These are phyloP conservation scores for Steatornis caripensis DNA, from an alignment of 2,113 vertebrate species.

Conservation along the genomic window DNA sequence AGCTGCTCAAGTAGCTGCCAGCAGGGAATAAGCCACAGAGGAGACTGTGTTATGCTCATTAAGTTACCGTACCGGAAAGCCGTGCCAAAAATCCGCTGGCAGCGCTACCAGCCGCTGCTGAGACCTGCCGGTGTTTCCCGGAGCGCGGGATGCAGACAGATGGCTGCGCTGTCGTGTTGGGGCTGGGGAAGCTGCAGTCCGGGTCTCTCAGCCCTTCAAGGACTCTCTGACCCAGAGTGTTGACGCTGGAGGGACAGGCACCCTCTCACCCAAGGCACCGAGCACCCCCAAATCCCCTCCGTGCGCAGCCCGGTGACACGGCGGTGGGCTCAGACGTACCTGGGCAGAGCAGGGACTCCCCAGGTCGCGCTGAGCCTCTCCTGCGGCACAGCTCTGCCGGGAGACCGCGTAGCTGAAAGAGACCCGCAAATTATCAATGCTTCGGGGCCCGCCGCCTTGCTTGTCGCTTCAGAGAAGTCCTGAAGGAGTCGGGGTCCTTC, in stretches of 20 bases:
- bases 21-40: not conserved
- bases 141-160: not conserved
- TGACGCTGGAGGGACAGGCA: not conserved
- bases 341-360: not conserved
- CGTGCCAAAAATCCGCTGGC: not conserved
- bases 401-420: not conserved
- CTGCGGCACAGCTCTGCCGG: accelerated
- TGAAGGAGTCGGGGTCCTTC: not conserved
- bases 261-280: not conserved
- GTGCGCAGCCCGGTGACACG: not conserved
- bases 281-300: not conserved
- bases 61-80: not conserved
- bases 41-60: not conserved
- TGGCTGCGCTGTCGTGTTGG: not conserved
- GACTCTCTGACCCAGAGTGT: not conserved
- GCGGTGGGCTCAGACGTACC: not conserved
- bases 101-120: not conserved
- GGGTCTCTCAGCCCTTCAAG: not conserved
- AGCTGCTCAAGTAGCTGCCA: not conserved
- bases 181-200: not conserved
- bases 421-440: not conserved
- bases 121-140: not conserved
- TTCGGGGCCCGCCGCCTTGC: not conserved
- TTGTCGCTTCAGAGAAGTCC: not conserved
- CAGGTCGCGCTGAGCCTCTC: not conserved